Evolutionary conservation across 1,140 invertebrate species (phyloP).

Genomic region (Caenorhabditis briggsae): DNA sequence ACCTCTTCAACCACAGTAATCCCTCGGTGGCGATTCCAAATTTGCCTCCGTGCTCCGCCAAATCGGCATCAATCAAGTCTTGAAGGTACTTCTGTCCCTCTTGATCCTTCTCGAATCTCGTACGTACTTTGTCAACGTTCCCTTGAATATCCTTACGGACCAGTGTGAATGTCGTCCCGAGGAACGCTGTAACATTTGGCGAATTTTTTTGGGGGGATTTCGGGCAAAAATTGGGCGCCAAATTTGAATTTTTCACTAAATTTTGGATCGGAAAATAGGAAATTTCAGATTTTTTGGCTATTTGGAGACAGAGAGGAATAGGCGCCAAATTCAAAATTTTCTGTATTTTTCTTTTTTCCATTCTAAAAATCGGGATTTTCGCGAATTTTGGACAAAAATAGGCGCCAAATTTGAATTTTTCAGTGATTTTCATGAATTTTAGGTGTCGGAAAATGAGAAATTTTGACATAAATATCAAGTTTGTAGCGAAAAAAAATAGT

Average conservation of each 20-base stretch:
- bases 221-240: not conserved
- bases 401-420: not conserved
- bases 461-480: too few relatives aligned
- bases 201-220: not conserved
- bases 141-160: slow-evolving; percentile 67
- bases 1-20: slow-evolving; percentile 67
- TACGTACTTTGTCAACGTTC: slow-evolving; percentile 65
- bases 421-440: not conserved
- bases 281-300: too few relatives aligned
- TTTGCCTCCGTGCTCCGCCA: slow-evolving; percentile 66
- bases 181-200: slow-evolving; percentile 62
- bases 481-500: too few relatives aligned
- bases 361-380: not conserved
- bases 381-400: not conserved
- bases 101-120: slow-evolving; percentile 61
- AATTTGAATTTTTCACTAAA: too few relatives aligned
- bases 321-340: not conserved
- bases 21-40: slow-evolving; percentile 68
- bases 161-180: slow-evolving; percentile 65
- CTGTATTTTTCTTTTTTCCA: not conserved
- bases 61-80: slow-evolving; percentile 65
- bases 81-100: slow-evolving; percentile 65
- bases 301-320: not conserved
- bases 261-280: too few relatives aligned
- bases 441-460: too few relatives aligned